A percentile compares a stretch with the other conserved stretches of the same genome.
Conservation (phyloP, 2,888 invertebrate species). For the Theodoxus fluviatilis region DNA sequence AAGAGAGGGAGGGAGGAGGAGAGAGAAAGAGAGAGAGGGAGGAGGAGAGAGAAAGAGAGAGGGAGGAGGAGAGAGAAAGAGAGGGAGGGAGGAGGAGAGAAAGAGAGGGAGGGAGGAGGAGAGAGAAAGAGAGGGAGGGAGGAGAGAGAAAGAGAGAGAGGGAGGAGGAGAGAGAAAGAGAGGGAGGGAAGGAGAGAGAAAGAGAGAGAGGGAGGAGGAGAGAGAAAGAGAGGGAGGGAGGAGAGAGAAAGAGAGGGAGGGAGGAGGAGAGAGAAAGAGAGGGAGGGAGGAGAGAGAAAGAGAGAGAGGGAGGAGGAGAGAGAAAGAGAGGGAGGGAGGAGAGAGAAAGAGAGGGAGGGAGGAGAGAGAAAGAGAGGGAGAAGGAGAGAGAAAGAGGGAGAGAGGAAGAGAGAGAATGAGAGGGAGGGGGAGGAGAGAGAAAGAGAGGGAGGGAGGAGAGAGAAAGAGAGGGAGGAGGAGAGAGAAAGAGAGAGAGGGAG, state of each 20-base stretch:
- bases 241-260: not conserved
- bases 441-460: not conserved
- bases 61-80: not conserved
- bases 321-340: not conserved
- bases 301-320: not conserved
- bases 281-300: not conserved
- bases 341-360: not conserved
- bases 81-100: not conserved
- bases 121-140: slow-evolving; percentile 8
- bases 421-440: not conserved
- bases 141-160: slow-evolving; percentile 1
- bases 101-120: not conserved
- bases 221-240: not conserved
- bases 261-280: not conserved
- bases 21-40: not conserved
- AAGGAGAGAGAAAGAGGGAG: not conserved
- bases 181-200: not conserved
- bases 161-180: not conserved
- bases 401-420: not conserved
- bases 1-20: too few species aligned
- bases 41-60: not conserved
- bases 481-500: not conserved
- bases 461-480: not conserved
- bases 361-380: not conserved
- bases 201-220: not conserved